phyloP scores from a whole-genome alignment of 1,140 invertebrate species.

The Diprion similis region DNA sequence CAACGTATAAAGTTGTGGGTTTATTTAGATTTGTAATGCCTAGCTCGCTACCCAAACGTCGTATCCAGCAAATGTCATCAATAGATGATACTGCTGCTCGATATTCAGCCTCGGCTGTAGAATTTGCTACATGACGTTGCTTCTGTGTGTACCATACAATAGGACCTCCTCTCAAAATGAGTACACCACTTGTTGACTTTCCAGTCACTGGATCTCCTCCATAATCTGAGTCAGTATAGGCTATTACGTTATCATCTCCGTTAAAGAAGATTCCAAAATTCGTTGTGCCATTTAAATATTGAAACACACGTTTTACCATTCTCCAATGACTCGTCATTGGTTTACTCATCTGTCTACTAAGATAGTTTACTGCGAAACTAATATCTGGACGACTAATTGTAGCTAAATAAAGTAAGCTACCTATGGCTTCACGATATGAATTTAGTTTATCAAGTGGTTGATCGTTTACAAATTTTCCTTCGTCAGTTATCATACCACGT shows the following conservation, averaged over 20 bases:
- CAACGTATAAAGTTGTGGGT: constrained; percentile 25
- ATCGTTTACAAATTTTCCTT: constrained; percentile 23
- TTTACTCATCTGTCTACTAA: constrained; percentile 39
- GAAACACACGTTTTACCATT: constrained; percentile 43
- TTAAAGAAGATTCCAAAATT: constrained; percentile 36
- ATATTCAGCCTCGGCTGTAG: constrained; percentile 37
- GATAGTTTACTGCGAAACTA: constrained; percentile 41
- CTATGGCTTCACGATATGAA: constrained; percentile 45
- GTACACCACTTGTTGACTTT: constrained; percentile 32
- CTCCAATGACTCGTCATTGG: constrained; percentile 41
- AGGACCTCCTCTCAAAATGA: constrained; percentile 31
- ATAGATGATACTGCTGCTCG: constrained; percentile 31
- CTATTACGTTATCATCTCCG: constrained; percentile 23
- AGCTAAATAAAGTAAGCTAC: constrained; percentile 49
- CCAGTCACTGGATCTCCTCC: constrained; percentile 24
- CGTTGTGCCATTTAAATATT: constrained; percentile 42
- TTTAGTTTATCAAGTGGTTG: constrained; percentile 18
- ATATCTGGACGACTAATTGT: constrained; percentile 52
- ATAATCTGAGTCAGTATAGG: constrained; percentile 34
- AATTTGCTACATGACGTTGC: constrained; percentile 32
- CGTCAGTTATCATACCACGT: constrained; percentile 25
- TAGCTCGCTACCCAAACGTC: constrained; percentile 26
- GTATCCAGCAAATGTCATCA: constrained; percentile 30
- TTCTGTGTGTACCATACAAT: constrained; percentile 33
- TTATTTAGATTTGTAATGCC: constrained; percentile 21